A percentile compares a stretch with the other conserved stretches of the same genome.
These are phyloP conservation scores for Catharus bicknelli DNA, from an alignment of 2,113 vertebrate genomes.

Conservation along the genomic window DNA sequence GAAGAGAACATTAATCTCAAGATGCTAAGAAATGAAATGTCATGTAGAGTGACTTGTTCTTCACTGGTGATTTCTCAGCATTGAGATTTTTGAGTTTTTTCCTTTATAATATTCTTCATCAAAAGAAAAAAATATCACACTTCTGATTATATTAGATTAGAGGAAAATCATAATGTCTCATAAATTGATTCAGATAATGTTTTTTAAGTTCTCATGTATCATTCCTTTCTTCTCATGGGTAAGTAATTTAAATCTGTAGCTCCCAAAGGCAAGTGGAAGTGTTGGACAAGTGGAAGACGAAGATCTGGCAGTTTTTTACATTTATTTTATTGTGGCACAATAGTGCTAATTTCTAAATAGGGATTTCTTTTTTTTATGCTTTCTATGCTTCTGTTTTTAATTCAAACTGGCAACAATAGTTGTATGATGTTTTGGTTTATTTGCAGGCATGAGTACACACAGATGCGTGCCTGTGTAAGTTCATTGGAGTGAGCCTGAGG, in stretches of 20 bases:
- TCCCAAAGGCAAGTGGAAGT: neutral
- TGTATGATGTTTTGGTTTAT: neutral
- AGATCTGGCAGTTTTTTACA: neutral
- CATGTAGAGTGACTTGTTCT: slow-evolving; percentile 53
- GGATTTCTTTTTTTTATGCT: rapidly evolving
- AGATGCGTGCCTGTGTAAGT: neutral
- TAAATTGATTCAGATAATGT: neutral
- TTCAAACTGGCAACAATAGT: neutral
- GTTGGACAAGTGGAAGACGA: neutral
- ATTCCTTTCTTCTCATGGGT: neutral
- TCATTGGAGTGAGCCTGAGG: neutral
- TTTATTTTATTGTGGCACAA: neutral
- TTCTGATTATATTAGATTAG: slow-evolving; percentile 14
- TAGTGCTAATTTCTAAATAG: neutral
- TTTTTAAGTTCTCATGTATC: neutral
- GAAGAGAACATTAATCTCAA: slow-evolving; percentile 61
- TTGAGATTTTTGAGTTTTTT: neutral
- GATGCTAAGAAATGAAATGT: slow-evolving; percentile 68
- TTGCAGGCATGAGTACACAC: neutral
- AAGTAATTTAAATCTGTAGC: neutral
- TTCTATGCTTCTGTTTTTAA: neutral
- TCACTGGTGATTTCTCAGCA: neutral
- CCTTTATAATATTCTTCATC: neutral
- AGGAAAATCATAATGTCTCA: neutral
- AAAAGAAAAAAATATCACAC: neutral